These are phyloP conservation scores for Cosmorhoe ocellata DNA, from an alignment of 2,888 invertebrate species.

Conservation along the genomic window DNA sequence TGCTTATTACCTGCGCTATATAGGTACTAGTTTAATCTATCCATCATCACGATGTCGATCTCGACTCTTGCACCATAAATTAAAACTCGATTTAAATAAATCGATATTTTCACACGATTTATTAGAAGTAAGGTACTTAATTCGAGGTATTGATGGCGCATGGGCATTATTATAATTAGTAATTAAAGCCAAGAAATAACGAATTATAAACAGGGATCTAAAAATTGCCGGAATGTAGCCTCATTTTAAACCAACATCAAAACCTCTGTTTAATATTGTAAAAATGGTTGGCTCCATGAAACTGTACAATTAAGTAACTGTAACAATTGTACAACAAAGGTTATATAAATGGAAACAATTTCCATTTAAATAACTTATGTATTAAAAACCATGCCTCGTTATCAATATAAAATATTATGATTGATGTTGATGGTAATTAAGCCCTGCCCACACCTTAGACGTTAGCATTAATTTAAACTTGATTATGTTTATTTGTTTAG, in stretches of 20 bases:
- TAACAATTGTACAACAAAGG: too few species aligned
- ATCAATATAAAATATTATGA: too few species aligned
- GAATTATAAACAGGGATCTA: slow-evolving; percentile 2
- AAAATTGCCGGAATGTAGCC: slow-evolving; percentile 18
- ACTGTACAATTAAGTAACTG: neutral
- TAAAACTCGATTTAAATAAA: slow-evolving; percentile 2
- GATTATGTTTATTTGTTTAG: neutral
- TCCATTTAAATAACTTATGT: too few species aligned
- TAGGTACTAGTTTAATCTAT: slow-evolving; percentile 46
- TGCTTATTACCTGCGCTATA: slow-evolving; percentile 50
- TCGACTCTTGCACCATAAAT: slow-evolving; percentile 2
- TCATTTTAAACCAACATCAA: too few species aligned
- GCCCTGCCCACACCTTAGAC: slow-evolving; percentile 4
- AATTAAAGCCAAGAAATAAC: slow-evolving; percentile 23
- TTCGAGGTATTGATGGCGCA: too few species aligned
- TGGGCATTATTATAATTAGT: slow-evolving; percentile 1
- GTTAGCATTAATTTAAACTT: neutral
- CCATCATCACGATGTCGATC: slow-evolving; percentile 1
- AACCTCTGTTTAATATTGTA: too few species aligned
- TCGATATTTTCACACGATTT: neutral
- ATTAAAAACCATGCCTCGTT: too few species aligned
- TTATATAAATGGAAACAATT: too few species aligned
- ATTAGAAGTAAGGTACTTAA: too few species aligned
- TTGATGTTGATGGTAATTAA: neutral
- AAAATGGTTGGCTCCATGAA: too few species aligned